Base-by-base conservation (phyloP, 2,113 vertebrate genomes). In the Tichodroma muraria region DNA sequence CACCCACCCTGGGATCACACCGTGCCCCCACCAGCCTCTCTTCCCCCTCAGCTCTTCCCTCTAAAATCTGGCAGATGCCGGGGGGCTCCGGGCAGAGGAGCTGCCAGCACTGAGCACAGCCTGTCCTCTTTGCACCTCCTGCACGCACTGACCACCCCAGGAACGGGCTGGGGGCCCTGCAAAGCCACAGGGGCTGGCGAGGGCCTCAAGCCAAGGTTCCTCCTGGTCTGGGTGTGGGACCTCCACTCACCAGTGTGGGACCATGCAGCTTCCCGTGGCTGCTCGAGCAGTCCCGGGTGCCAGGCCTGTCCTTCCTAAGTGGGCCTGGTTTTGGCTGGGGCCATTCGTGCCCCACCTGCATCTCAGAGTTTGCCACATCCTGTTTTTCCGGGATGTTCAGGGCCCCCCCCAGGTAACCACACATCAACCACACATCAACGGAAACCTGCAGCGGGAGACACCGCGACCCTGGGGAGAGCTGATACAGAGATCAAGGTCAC, bases 1-100 rank as follows among this genome's bases (percentile, higher is more conserved):
- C n/a, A n/a, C 8, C 59, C 69, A 18, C 9, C 44, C 85, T 45
- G 59, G 9, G 33, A 30, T n/a, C 47, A 20, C 38, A 3, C 11
- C 0, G 15, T 11, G 50, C 27, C 30, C 50, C 49, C 4, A 0
- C 4, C 49, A 50, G 52, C 40, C 49, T 15, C 68, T 33, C 57
- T 4, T 3, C 7, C 28, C 16, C 22, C 57, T 21, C 52, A 38
- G 54, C 50, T 56, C 23, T 18, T 14, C 54, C 45, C 25, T 47
- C 42, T 8, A 8, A 19, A 63, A 25, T 2, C 4, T 31, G 35
- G 47, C 11, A 28, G 28, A 24, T 0, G 2, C 77, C 72, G 52
- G 2, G 44, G 0, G 0, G 1, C 33, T 6, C 0, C 0, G 27
- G 27, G 40, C 14, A 49, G 27, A 6, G 15, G 56, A 37, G 65